Conservation (phyloP, 2,797 vertebrate species). For the Melanotaenia trifasciata region DNA sequence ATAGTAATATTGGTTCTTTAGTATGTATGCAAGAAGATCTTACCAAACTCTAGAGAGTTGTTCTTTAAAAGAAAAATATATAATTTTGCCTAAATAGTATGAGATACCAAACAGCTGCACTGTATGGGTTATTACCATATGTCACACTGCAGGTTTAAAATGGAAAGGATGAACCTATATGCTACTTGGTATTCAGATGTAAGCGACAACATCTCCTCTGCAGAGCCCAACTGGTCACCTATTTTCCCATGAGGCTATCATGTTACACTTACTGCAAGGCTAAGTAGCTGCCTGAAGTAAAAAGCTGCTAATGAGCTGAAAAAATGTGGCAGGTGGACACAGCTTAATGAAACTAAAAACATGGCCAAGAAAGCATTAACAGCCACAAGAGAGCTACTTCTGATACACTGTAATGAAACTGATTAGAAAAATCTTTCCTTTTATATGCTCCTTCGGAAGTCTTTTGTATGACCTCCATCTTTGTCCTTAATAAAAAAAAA, state of each 20-base stretch:
- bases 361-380: slow-evolving; percentile 24
- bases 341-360: slow-evolving; percentile 54
- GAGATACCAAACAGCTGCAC: neutral
- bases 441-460: neutral
- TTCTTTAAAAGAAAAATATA: slow-evolving; percentile 13
- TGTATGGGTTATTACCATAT: neutral
- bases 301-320: slow-evolving; percentile 64
- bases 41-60: slow-evolving; percentile 6
- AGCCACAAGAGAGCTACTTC: slow-evolving; percentile 23
- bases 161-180: slow-evolving; percentile 19
- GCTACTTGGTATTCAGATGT: slow-evolving; percentile 53
- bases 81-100: slow-evolving; percentile 8
- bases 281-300: slow-evolving; percentile 54
- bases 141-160: slow-evolving; percentile 22
- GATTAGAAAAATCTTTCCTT: neutral
- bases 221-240: slow-evolving; percentile 43
- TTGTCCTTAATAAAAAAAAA: neutral
- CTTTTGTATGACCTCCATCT: neutral
- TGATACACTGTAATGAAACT: slow-evolving; percentile 29
- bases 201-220: slow-evolving; percentile 44
- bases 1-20: slow-evolving; percentile 36
- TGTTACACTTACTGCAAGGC: slow-evolving; percentile 48
- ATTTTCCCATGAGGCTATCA: slow-evolving; percentile 53
- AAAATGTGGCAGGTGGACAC: slow-evolving; percentile 50
- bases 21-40: slow-evolving; percentile 16